phyloP scores from a whole-genome alignment of 2,113 vertebrate species.

The Phalacrocorax carbo region DNA sequence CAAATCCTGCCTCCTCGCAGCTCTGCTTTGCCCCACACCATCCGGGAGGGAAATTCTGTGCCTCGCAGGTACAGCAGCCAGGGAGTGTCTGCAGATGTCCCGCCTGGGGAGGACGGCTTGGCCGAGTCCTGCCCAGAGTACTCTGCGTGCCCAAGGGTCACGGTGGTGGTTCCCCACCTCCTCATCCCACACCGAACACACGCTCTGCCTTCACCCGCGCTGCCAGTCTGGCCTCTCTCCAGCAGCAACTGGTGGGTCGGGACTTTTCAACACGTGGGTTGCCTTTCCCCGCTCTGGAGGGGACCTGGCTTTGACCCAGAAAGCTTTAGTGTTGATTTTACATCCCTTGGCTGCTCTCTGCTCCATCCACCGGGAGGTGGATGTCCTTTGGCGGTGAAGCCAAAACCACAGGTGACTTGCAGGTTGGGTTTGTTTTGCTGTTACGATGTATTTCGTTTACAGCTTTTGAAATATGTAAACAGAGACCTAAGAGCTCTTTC shows the following conservation, averaged over 20 bases:
- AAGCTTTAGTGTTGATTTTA: not conserved
- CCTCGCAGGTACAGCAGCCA: not conserved
- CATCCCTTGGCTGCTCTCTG: not conserved
- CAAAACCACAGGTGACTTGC: fast-evolving
- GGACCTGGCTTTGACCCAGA: not conserved
- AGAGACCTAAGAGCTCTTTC: not conserved
- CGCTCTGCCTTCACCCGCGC: not conserved
- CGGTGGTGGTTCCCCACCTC: not conserved
- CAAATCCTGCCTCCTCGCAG: not conserved
- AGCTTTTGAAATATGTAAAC: not conserved
- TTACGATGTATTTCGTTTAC: not conserved
- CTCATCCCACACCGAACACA: not conserved
- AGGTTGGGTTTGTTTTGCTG: not conserved
- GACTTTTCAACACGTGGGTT: not conserved
- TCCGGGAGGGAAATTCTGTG: not conserved
- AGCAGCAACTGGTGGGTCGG: not conserved
- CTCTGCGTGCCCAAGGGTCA: no score
- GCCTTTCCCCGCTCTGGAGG: not conserved
- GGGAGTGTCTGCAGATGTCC: not conserved
- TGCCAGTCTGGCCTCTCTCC: not conserved
- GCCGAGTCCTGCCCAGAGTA: not conserved
- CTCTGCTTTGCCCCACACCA: not conserved
- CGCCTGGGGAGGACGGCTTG: not conserved
- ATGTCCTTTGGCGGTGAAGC: not conserved
- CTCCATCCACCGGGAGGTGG: not conserved